Evolutionary conservation across 2,888 invertebrate genomes (phyloP), one percentile per base, ranked within the genome.

Genomic region (Trissolcus japonicus): DNA sequence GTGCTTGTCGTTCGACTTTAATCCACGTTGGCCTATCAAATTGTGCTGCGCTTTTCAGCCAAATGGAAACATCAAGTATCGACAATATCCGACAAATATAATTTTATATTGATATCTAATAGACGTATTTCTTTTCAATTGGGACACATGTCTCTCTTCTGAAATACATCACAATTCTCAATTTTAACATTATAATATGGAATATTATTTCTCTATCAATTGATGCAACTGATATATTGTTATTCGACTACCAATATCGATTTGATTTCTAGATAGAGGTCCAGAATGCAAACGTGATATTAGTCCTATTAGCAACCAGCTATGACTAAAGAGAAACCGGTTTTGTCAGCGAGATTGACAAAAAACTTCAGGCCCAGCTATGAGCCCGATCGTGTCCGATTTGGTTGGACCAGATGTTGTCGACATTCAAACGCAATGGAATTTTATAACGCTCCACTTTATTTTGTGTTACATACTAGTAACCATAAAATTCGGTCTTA

Each of bases 1-100:
- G 68, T 25, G 73, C 25, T 73, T 73, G 72, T 77, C 65, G 77
- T 73, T 72, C 67, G 62, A 63, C 68, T 73, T 68, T 73, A 73
- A 77, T 73, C 55, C 61, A 61, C 63, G 65, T 60, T 68, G 59
- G 59, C 62, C 46, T 73, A 60, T 73, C 68, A 68, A 73, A 59
- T 73, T 73, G 56, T 68, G 51, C 56, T 56, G 46, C 56, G 53
- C 61, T 61, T 71, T 73, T 69, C 57, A 60, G 63, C 60, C 59
- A 69, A 69, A 63, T 69, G 60, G 69, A 76, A 69, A 76, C 60
- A 69, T 69, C 60, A 69, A 53, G 29, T 25, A 11, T 53, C 65
- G 74, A 66, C 74, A 35, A 67, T 67, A 74, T 25, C 46, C 29
- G 6, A 25, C 25, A 46, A n/a, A 46, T 16, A 11, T 6, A n/a